Conservation (phyloP, 2,888 invertebrate genomes). For the Norana najaformis region DNA sequence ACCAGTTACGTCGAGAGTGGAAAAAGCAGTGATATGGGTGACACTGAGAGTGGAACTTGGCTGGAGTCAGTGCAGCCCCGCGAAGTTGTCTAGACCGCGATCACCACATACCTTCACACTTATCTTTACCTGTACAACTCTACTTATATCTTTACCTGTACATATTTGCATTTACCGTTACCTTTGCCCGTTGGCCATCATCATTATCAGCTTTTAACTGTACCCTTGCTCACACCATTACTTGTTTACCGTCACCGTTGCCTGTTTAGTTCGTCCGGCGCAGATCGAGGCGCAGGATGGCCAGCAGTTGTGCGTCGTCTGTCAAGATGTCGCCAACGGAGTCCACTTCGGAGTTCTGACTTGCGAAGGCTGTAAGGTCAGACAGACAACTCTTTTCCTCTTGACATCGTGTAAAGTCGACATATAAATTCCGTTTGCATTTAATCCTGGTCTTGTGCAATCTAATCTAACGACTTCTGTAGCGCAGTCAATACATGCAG, state of each 20-base stretch:
- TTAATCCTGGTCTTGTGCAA: no score
- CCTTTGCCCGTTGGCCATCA: background rate
- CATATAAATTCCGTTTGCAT: no score
- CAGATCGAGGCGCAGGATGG: slow-evolving; percentile 41
- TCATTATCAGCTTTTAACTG: slow-evolving; percentile 9
- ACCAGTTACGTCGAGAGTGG: no score
- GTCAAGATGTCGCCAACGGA: slow-evolving; percentile 42
- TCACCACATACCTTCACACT: no score
- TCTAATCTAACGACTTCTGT: no score
- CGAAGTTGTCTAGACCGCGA: no score
- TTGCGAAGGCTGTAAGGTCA: slow-evolving; percentile 62
- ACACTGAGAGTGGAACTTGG: background rate
- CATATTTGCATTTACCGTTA: background rate
- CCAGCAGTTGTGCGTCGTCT: slow-evolving; percentile 43
- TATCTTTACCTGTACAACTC: background rate
- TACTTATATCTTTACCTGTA: background rate
- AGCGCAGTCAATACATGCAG: no score
- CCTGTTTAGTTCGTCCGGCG: slow-evolving; percentile 37
- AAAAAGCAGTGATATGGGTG: no score
- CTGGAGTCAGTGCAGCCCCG: no score
- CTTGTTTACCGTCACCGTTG: background rate
- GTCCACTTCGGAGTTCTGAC: slow-evolving; percentile 60
- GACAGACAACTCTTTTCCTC: background rate
- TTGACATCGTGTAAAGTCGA: background rate
- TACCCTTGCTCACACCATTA: background rate